phyloP scores from a whole-genome alignment of 1,140 invertebrate genomes.

The Anthonomus grandis region DNA sequence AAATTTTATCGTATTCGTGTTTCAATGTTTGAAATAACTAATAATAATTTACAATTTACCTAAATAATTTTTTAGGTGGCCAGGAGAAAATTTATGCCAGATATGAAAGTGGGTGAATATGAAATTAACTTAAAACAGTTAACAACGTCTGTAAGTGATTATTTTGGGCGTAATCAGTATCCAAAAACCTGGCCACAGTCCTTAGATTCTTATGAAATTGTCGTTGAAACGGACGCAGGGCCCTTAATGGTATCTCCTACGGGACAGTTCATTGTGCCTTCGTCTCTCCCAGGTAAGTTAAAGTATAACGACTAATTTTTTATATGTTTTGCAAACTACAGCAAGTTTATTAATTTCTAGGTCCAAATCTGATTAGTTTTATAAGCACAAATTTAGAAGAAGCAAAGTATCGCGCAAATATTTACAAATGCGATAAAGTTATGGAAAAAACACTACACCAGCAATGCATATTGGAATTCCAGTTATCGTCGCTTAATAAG shows the following conservation, averaged over 20 bases:
- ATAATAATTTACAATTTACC: too few relatives aligned
- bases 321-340: too few relatives aligned
- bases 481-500: constrained; percentile 70
- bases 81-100: constrained; percentile 86
- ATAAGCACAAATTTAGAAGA: constrained; percentile 73
- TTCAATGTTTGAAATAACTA: too few relatives aligned
- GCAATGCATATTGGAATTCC: constrained; percentile 63
- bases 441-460: constrained; percentile 68
- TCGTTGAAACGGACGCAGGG: constrained; percentile 89
- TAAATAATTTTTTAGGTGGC: constrained; percentile 51
- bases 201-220: constrained; percentile 74
- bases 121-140: constrained; percentile 76
- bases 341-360: constrained; percentile 4
- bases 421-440: constrained; percentile 77
- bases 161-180: constrained; percentile 61
- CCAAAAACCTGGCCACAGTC: constrained; percentile 68
- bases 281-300: constrained; percentile 73
- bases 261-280: constrained; percentile 88
- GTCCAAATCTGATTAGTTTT: constrained; percentile 61
- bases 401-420: constrained; percentile 64
- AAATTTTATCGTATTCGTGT: too few relatives aligned
- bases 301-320: not conserved
- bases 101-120: constrained; percentile 78
- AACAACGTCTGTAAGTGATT: constrained; percentile 79
- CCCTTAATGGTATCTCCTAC: constrained; percentile 90